A percentile compares a stretch with the other conserved stretches of the same genome.
These are phyloP conservation scores for Periophthalmus modestus DNA, from an alignment of 2,113 vertebrate species.

Conservation along the genomic window DNA sequence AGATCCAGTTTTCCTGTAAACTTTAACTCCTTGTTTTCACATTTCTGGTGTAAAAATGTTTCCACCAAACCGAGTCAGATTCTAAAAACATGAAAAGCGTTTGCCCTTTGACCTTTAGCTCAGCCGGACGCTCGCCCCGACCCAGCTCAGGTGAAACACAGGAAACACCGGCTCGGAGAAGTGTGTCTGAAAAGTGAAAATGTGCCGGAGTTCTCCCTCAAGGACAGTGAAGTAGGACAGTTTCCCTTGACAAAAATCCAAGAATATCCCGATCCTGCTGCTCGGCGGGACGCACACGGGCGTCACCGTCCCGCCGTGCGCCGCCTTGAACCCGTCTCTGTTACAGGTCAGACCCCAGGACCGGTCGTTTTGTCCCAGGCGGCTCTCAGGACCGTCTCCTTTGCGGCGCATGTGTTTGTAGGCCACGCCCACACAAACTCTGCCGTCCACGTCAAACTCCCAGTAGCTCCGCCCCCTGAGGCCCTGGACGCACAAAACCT, in stretches of 20 bases:
- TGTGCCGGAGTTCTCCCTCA: conserved; percentile 20
- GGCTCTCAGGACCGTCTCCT: conserved; percentile 45
- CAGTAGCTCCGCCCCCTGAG: conserved; percentile 60
- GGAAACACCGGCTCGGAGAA: conserved; percentile 61
- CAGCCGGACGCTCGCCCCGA: conserved; percentile 38
- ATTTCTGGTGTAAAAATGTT: too few species aligned
- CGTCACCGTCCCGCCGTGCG: conserved; percentile 16
- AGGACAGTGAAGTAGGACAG: conserved; percentile 53
- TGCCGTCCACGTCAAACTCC: conserved; percentile 59
- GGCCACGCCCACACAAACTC: conserved; percentile 47
- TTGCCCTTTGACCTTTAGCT: conserved; percentile 16
- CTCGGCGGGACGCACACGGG: not conserved
- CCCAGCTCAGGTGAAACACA: conserved; percentile 56
- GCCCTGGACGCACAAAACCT: conserved; percentile 61
- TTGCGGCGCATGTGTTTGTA: conserved; percentile 57
- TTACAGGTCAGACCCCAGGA: conserved; percentile 64
- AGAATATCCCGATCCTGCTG: conserved; percentile 50
- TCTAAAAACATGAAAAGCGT: not conserved
- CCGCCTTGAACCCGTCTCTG: conserved; percentile 32
- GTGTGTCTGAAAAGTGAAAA: conserved; percentile 51
- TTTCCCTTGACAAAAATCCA: conserved; percentile 56
- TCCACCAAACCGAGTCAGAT: too few species aligned
- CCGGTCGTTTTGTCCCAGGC: conserved; percentile 54
- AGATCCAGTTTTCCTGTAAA: too few species aligned
- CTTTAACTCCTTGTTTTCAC: too few species aligned